Evolutionary conservation across 2,113 vertebrate species (phyloP).

Genomic region (Struthio camelus): DNA sequence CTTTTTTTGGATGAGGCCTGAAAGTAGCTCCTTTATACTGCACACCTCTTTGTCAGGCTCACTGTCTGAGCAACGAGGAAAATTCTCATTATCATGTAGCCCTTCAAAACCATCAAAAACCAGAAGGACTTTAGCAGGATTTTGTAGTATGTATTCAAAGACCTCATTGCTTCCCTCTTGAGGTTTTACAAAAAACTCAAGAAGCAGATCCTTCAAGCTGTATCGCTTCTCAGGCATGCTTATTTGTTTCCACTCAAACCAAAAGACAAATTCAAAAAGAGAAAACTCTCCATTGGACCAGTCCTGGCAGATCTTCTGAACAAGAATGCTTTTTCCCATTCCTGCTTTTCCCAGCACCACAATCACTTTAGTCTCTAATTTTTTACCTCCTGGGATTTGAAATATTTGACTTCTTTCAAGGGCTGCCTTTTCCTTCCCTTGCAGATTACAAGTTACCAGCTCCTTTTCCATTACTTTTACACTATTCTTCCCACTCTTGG

Average conservation of each 20-base stretch:
- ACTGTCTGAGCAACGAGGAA: constrained; percentile 54
- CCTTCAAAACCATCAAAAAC: constrained; percentile 90
- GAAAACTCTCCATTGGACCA: constrained; percentile 84
- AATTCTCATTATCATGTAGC: constrained; percentile 78
- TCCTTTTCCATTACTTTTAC: constrained; percentile 84
- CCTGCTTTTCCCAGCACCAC: constrained; percentile 84
- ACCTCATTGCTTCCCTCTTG: constrained; percentile 67
- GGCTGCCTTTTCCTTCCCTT: constrained; percentile 67
- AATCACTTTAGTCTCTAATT: constrained; percentile 72
- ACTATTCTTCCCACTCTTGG: constrained; percentile 70
- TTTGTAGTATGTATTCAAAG: constrained; percentile 77
- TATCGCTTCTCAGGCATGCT: constrained; percentile 59
- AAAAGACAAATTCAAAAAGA: constrained; percentile 89
- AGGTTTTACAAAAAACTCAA: constrained; percentile 67
- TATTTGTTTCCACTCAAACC: constrained; percentile 79
- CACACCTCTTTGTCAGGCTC: constrained; percentile 38
- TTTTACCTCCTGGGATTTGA: constrained; percentile 17
- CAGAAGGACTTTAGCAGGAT: constrained; percentile 83
- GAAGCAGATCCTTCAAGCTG: constrained; percentile 82
- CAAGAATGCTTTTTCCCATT: constrained; percentile 87
- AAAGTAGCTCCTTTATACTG: constrained; percentile 80
- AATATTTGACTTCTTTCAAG: constrained; percentile 77
- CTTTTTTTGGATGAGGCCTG: constrained; percentile 84
- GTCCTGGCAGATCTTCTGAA: constrained; percentile 82
- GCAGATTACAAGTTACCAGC: constrained; percentile 74